Base-by-base conservation (phyloP, 2,888 invertebrate species). In the Nymphalis polychloros region DNA sequence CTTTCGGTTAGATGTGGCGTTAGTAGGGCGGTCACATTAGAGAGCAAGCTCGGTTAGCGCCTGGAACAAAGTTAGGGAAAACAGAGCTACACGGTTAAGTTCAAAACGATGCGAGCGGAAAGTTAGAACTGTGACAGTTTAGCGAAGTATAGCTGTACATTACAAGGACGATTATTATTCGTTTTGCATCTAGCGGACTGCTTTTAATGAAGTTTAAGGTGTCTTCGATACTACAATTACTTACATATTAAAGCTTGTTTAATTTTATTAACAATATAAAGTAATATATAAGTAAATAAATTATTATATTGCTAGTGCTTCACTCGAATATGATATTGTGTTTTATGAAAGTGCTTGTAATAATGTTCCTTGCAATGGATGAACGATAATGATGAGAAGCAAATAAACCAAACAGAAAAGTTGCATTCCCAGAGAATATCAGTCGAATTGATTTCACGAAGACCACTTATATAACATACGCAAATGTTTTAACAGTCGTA, bases 1-100 rank as follows among this genome's bases (percentile, higher is more conserved):
- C 84, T 83, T 84, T 87, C 85, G 87, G 82, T 92, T 91, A 92
- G 85, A 84, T 89, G 84, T 85, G 88, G 87, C 90, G 92, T 93
- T 93, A 93, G 93, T 93, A 91, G 88, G 82, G 92, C 90, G 87
- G 84, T 93, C 93, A 93, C 93, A 93, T 92, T 90, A 93, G 84
- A 88, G 93, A 89, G 90, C 93, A 93, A 93, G 92, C 93, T 90
- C 92, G 92, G 92, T 93, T 93, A 93, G 91, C 89, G 92, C 92
- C 93, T 93, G 93, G 89, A 93, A 93, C 93, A 93, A 91, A 92
- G 88, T 92, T 89, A 90, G 89, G 90, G 92, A 92, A 90, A 91
- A 91, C 88, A 84, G 77, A 86, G 86, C 91, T 88, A 87, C 90
- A 79, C 81, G 84, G 92, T 93, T 93, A 91, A 87, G 80, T 82